Base-by-base conservation (phyloP, 2,113 vertebrate genomes). In the Eubucco bourcierii region DNA sequence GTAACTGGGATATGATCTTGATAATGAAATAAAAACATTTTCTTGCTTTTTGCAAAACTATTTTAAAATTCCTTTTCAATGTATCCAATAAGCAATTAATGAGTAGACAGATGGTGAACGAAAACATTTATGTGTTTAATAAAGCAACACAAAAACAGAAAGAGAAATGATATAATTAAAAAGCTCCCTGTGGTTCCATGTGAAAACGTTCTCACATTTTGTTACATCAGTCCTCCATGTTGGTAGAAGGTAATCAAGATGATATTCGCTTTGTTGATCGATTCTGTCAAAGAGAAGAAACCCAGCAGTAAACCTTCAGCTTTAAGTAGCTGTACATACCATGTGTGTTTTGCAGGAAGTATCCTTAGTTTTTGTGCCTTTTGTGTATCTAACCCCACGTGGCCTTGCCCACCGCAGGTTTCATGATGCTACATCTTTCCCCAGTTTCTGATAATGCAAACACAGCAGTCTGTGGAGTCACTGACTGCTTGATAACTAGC, bases 281-380 rank as follows among this genome's bases (percentile, higher is more conserved):
- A 16, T 78, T 67, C 12, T 55, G 84, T 84, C 33, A 70, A 87
- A 63, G 28, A 31, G 15, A 73, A 70, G 18, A 18, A 73, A 59
- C 6, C 21, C n/a, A 58, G 12, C 9, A n/a, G 29, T 55, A 68
- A 80, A 65, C 33, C 11, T 23, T 71, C 31, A 58, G 7, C 25
- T 87, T 81, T 72, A 77, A 84, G 34, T 55, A 76, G 6, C 16
- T 3, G 1, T 29, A 50, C 60, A 73, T 74, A 7, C n/a, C 29
- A 23, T 6, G 12, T 1, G 1, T 58, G 12, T 78, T 80, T 93
- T 60, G 27, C 28, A 67, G 52, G n/a, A 80, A 23, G 41, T 28
- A n/a, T 37, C 13, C 7, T 21, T 63, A 4, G 0, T 25, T 64
- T 50, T 4, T 18, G 7, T 0, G 1, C 17, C 29, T 21, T 7